Evolutionary conservation across 2,113 vertebrate species (phyloP).

Genomic region (Carassius carassius): DNA sequence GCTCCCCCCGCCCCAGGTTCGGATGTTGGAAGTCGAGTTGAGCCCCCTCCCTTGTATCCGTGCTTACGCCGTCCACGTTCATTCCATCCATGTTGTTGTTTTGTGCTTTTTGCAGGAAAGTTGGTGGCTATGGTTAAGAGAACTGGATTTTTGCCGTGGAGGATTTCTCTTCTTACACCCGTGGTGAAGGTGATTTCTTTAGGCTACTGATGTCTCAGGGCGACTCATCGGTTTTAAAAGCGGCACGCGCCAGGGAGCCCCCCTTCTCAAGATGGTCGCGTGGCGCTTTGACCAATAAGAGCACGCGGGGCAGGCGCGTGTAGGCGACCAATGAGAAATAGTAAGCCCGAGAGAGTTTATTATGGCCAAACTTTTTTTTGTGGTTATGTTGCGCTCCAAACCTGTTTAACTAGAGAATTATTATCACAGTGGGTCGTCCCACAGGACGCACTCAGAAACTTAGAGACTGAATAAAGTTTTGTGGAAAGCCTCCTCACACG

Average conservation of each 20-base stretch:
- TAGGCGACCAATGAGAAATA: slow-evolving; percentile 83
- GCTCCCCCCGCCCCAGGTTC: slow-evolving; percentile 66
- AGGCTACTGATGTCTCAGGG: slow-evolving; percentile 86
- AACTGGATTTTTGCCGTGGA: slow-evolving; percentile 16
- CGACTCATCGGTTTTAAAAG: slow-evolving; percentile 89
- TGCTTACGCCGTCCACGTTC: slow-evolving; percentile 50
- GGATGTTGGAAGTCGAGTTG: slow-evolving; percentile 47
- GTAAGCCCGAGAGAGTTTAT: slow-evolving; percentile 69
- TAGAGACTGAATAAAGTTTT: slow-evolving; percentile 19
- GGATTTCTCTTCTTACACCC: slow-evolving; percentile 60
- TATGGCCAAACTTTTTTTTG: slow-evolving; percentile 65
- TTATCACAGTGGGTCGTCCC: slow-evolving; percentile 70
- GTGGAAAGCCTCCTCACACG: background rate
- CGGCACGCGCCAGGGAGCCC: slow-evolving; percentile 92
- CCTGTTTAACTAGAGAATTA: slow-evolving; percentile 65
- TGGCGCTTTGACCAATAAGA: slow-evolving; percentile 82
- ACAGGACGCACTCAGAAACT: slow-evolving; percentile 68
- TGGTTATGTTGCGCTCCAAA: slow-evolving; percentile 66
- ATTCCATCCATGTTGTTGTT: slow-evolving; percentile 75
- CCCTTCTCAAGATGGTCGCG: slow-evolving; percentile 90
- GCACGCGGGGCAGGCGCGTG: slow-evolving; percentile 82
- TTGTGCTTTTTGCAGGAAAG: slow-evolving; percentile 62
- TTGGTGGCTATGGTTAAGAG: slow-evolving; percentile 20
- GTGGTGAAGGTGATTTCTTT: slow-evolving; percentile 83
- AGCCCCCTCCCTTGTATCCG: slow-evolving; percentile 61